Evolutionary conservation across 2,888 invertebrate genomes (phyloP), one percentile per base, ranked within the genome.

Genomic region (Machimus atricapillus): DNA sequence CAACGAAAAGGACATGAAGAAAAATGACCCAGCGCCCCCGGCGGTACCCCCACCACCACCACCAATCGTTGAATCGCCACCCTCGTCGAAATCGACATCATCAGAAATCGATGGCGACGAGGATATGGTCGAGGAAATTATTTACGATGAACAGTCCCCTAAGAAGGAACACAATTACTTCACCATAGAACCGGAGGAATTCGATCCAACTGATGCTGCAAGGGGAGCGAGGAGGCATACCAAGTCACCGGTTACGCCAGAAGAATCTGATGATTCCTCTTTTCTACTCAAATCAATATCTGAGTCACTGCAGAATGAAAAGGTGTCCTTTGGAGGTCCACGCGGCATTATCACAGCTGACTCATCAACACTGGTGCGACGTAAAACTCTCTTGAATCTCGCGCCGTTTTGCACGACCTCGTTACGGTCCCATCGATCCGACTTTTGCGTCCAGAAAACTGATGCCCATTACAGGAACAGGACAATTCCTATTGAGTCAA

Each of bases 401-500:
- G 91, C 92, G 40, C 91, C 92, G 0, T 92, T 92, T 89, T 91
- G 91, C 0, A 89, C 89, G 0, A 90, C 89, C 76, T 88, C 90
- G 9, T 90, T 90, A 66, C 86, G 88, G 37, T 88, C 89, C 14
- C 89, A 87, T 86, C 88, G 88, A 19, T 89, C 89, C 0, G 86
- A 66, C 14, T 86, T 76, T 52, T 23, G 23, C 37, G 37, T 87
- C 6, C 81, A 74, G 77, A 87, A 87, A 46, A 77, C 52, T 14
- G 46, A 91, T 85, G 88, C 89, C 74, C 90, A 90, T 78, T 90
- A 91, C 77, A 90, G 92, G 56, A 91, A 92, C 58, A 91, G 91
- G 87, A 91, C 92, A 12, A 92, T 92, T 52, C 92, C 92, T 52
- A 91, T 92, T 87, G 92, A 92, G 89, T 91, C 92, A 74, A 92